A percentile compares a stretch with the other conserved stretches of the same genome.
These are phyloP conservation scores for Lanistes nyassanus DNA, from an alignment of 1,140 invertebrate species.

Conservation along the genomic window DNA sequence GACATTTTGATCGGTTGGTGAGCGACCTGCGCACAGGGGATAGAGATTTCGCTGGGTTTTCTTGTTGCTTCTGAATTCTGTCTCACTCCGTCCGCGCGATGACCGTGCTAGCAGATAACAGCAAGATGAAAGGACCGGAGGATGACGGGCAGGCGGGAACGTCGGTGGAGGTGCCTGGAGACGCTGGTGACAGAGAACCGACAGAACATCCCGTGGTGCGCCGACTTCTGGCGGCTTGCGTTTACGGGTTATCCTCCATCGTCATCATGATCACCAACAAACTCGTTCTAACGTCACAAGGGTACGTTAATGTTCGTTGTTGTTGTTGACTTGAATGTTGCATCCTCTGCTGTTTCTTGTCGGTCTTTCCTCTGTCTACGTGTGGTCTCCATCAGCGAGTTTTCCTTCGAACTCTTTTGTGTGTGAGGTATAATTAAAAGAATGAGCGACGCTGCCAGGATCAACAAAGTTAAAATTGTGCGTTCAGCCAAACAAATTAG, in stretches of 20 bases:
- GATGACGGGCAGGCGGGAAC: not conserved
- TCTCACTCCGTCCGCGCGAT: no score
- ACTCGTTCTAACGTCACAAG: slow-evolving; percentile 87
- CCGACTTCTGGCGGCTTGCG: slow-evolving; percentile 75
- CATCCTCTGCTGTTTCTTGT: no score
- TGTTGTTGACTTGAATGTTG: no score
- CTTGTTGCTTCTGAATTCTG: no score
- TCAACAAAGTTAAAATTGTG: no score
- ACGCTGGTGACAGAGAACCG: slow-evolving; percentile 1
- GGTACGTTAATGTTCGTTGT: no score
- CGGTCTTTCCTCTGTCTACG: no score
- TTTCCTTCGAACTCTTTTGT: no score
- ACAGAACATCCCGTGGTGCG: slow-evolving; percentile 17
- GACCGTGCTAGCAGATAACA: not conserved
- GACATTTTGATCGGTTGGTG: not conserved
- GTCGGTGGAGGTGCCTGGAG: not conserved
- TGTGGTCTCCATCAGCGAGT: no score
- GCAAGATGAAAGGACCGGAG: not conserved
- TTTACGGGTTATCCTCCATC: slow-evolving; percentile 91
- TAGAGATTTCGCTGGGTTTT: not conserved
- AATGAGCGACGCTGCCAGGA: no score
- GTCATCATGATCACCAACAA: slow-evolving; percentile 97
- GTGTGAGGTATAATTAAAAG: no score
- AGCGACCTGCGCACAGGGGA: not conserved
- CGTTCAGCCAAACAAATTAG: no score